phyloP scores from a whole-genome alignment of 2,888 invertebrate genomes.

The Metopia argyrocephala region DNA sequence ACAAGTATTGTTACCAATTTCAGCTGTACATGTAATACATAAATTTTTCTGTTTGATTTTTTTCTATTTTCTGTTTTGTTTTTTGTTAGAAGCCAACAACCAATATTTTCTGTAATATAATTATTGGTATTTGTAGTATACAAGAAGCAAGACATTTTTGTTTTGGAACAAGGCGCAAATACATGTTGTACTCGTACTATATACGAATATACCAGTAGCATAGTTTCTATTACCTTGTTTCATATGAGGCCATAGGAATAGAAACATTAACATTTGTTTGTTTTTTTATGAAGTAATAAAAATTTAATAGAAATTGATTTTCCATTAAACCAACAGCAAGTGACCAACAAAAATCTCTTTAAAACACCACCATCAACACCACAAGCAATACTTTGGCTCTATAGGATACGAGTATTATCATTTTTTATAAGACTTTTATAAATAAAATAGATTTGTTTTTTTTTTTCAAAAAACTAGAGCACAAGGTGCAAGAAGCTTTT shows the following conservation, averaged over 20 bases:
- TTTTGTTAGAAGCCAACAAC: not conserved
- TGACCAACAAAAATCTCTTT: slow-evolving; percentile 3
- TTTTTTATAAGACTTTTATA: slow-evolving; percentile 16
- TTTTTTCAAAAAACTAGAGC: slow-evolving; percentile 56
- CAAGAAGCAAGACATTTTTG: slow-evolving; percentile 20
- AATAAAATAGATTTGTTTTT: slow-evolving; percentile 25
- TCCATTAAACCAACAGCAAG: slow-evolving; percentile 28
- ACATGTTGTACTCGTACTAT: not conserved
- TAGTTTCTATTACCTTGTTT: slow-evolving; percentile 13
- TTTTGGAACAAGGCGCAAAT: not conserved
- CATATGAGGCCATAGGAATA: slow-evolving; percentile 18
- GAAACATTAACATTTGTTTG: slow-evolving; percentile 60
- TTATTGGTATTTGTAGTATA: not conserved
- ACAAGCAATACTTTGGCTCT: not conserved
- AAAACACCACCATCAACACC: not conserved
- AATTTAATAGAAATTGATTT: slow-evolving; percentile 52
- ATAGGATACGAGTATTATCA: slow-evolving; percentile 39
- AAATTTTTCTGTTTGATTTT: slow-evolving; percentile 37
- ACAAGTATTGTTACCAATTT: slow-evolving; percentile 53
- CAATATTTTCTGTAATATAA: not conserved
- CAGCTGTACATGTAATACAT: slow-evolving; percentile 49
- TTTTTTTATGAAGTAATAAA: slow-evolving; percentile 61
- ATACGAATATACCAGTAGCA: slow-evolving; percentile 47
- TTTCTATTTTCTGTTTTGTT: not conserved
- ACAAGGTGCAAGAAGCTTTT: slow-evolving; percentile 52